Conservation (phyloP, 2,113 vertebrate genomes). For the Limnothrissa miodon region DNA sequence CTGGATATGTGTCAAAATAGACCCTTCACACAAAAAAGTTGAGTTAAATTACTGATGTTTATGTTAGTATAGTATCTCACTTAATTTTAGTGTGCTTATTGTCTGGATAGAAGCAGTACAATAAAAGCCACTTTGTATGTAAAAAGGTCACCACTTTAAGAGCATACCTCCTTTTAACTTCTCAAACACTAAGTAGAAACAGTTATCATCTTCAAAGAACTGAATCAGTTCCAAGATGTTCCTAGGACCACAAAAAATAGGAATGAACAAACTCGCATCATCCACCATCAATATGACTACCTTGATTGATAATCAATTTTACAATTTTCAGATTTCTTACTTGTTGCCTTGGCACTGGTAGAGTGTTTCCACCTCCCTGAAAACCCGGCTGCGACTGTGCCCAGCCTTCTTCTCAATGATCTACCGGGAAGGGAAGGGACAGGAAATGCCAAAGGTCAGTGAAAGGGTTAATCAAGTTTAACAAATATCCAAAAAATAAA, state of each 20-base stretch:
- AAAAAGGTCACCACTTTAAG: background rate
- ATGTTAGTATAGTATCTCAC: background rate
- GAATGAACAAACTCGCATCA: background rate
- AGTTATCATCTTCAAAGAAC: conserved; percentile 91
- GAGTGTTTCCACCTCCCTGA: conserved; percentile 93
- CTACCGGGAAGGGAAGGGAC: conserved; percentile 67
- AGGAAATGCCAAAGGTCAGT: background rate
- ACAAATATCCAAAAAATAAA: background rate
- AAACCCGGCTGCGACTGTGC: conserved; percentile 90
- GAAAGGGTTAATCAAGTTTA: background rate
- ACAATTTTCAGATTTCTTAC: conserved; percentile 73
- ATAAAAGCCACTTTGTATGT: background rate
- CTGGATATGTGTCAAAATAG: conserved; percentile 92
- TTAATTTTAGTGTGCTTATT: background rate
- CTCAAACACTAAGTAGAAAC: conserved; percentile 98
- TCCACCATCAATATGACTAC: background rate
- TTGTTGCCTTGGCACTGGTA: conserved; percentile 97
- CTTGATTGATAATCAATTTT: background rate
- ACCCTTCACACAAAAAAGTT: conserved; percentile 66
- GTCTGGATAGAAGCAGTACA: background rate
- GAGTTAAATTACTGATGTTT: too few species aligned
- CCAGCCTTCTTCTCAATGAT: conserved; percentile 92
- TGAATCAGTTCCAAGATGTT: conserved; percentile 95
- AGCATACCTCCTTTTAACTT: conserved; percentile 88
- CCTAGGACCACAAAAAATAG: conserved; percentile 62